Evolutionary conservation across 2,113 vertebrate genomes (phyloP).

Genomic region (Scytalopus superciliaris): DNA sequence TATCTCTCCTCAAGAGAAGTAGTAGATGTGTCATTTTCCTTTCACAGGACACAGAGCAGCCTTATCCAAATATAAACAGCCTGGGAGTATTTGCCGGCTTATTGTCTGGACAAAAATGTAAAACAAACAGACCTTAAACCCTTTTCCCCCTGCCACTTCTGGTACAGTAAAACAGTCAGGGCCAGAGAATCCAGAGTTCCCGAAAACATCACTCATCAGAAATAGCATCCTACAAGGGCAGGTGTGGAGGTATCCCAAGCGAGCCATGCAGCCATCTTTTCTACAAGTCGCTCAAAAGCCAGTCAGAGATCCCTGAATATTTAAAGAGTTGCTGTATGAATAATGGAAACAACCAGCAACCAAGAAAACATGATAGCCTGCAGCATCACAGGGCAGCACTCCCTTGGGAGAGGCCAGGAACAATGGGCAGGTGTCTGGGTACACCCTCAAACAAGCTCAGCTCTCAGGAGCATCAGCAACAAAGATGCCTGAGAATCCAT

Average conservation of each 20-base stretch:
- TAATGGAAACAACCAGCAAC: neutral
- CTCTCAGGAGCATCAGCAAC: neutral
- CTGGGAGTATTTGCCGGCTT: constrained; percentile 34
- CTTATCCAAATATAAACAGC: constrained; percentile 63
- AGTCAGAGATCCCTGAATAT: neutral
- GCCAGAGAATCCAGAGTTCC: neutral
- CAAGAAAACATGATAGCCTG: neutral
- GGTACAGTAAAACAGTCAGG: neutral
- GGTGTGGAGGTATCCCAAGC: neutral
- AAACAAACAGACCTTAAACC: constrained; percentile 55
- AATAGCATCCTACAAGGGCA: neutral
- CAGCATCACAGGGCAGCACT: accelerated
- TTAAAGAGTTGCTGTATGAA: neutral
- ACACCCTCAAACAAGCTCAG: neutral
- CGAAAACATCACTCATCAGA: neutral
- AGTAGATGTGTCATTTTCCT: constrained; percentile 65
- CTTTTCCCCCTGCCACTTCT: constrained; percentile 32
- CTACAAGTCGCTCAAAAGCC: neutral
- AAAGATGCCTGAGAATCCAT: neutral
- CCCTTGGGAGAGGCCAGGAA: neutral
- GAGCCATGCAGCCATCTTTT: accelerated
- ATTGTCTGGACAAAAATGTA: constrained; percentile 49
- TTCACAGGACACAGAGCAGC: constrained; percentile 35
- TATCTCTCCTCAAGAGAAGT: neutral
- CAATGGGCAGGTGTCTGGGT: neutral